Evolutionary conservation across 92 coral and sea anemone species (phyloP).

Genomic region (Heteractis magnifica): DNA sequence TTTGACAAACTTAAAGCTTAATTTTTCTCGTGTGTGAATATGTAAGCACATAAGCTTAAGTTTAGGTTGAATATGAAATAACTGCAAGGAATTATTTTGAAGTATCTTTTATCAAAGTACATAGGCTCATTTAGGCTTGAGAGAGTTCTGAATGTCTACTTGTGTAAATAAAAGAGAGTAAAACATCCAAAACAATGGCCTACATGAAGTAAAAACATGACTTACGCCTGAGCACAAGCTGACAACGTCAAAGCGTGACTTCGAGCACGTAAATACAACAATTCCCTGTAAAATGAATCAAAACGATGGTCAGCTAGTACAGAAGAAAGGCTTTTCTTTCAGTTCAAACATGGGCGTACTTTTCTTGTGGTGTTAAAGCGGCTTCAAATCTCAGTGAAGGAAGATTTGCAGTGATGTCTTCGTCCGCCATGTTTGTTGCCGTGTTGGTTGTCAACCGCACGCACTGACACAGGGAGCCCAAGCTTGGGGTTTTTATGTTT

Average conservation of each 20-base stretch:
- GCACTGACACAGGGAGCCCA: constrained; percentile 18
- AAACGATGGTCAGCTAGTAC: not conserved
- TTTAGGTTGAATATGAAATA: too few species aligned
- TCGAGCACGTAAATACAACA: constrained; percentile 77
- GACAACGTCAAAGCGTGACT: constrained; percentile 81
- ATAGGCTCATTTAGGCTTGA: not conserved
- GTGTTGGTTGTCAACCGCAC: constrained; percentile 18
- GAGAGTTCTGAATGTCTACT: not conserved
- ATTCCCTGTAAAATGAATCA: constrained; percentile 44
- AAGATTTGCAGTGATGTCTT: constrained; percentile 76
- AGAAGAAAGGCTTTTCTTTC: not conserved
- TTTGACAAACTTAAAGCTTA: too few species aligned
- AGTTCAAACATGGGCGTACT: constrained; percentile 35
- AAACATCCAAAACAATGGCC: not conserved
- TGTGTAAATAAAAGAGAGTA: not conserved
- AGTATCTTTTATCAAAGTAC: too few species aligned
- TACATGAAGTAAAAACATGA: constrained; percentile 10
- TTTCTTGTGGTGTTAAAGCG: constrained; percentile 77
- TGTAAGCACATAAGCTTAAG: too few species aligned
- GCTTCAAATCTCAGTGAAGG: constrained; percentile 94
- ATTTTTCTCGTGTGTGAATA: too few species aligned
- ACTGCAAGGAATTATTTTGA: too few species aligned
- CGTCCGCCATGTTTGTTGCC: constrained; percentile 78
- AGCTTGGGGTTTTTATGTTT: too few species aligned
- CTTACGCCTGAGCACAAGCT: constrained; percentile 93